phyloP scores from a whole-genome alignment of 2,888 invertebrate species.

The Dicranocentrus wangi region DNA sequence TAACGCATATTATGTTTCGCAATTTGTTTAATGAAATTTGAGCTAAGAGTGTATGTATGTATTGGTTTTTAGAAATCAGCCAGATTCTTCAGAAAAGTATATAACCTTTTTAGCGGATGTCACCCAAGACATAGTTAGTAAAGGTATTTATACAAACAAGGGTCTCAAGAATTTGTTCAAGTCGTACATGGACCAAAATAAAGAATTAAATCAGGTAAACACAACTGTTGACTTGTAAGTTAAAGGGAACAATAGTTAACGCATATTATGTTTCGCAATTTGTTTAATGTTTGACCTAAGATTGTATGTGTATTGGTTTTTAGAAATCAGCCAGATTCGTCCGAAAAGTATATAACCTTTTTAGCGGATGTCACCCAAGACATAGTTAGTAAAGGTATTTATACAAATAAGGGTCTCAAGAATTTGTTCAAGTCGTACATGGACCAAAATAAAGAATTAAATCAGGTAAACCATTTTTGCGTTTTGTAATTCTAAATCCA shows the following conservation, averaged over 20 bases:
- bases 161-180: constrained; percentile 77
- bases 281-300: too few species aligned
- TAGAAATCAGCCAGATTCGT: constrained; percentile 26
- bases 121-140: constrained; percentile 78
- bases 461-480: constrained; percentile 76
- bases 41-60: not conserved
- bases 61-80: constrained; percentile 20
- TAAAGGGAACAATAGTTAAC: not conserved
- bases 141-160: constrained; percentile 77
- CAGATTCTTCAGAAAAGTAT: constrained; percentile 73
- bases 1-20: not conserved
- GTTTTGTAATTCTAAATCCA: constrained; percentile 5
- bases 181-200: constrained; percentile 77
- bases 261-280: not conserved
- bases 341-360: constrained; percentile 75
- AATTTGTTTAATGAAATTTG: too few species aligned
- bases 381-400: constrained; percentile 77
- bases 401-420: constrained; percentile 77
- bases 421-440: constrained; percentile 77
- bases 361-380: constrained; percentile 78
- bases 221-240: constrained; percentile 38
- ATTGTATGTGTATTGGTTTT: not conserved
- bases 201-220: constrained; percentile 76
- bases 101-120: constrained; percentile 76
- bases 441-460: constrained; percentile 76